Conservation (phyloP, 2,797 vertebrate species). For the Aselliscus stoliczkanus region DNA sequence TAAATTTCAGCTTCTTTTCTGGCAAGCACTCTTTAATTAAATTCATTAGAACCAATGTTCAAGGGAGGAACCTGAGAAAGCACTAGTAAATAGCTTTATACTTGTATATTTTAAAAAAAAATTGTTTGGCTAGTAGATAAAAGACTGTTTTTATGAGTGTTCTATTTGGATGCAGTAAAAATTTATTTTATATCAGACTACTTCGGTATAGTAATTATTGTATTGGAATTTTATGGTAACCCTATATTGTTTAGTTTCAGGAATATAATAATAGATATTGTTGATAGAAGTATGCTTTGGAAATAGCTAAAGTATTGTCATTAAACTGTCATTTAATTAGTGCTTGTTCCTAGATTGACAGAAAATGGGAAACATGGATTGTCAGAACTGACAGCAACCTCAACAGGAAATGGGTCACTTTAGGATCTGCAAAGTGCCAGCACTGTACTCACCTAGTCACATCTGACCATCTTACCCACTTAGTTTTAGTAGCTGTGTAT, state of each 20-base stretch:
- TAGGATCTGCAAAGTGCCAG: too few relatives aligned
- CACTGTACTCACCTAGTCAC: neutral
- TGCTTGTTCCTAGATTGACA: neutral
- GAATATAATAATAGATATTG: neutral
- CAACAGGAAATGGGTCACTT: too few relatives aligned
- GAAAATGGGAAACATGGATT: too few relatives aligned
- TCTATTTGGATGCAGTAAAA: neutral
- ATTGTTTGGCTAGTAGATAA: neutral
- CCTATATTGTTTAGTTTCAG: neutral
- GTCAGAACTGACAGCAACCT: neutral
- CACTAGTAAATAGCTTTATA: neutral
- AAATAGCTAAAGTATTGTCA: neutral
- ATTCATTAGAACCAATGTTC: neutral
- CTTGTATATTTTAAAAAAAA: neutral
- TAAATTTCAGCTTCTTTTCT: neutral
- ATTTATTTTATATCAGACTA: neutral
- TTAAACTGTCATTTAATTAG: too few relatives aligned
- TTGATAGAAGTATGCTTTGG: too few relatives aligned
- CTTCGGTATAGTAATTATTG: neutral
- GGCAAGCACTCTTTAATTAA: neutral
- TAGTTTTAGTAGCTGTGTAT: neutral
- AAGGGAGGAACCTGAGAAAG: neutral
- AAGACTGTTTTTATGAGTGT: neutral
- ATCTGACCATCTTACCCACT: fast-evolving
- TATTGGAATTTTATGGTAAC: neutral